A percentile compares a stretch with the other conserved stretches of the same genome.
phyloP scores from a whole-genome alignment of 1,140 invertebrate species.

The Tetragnatha versicolor region DNA sequence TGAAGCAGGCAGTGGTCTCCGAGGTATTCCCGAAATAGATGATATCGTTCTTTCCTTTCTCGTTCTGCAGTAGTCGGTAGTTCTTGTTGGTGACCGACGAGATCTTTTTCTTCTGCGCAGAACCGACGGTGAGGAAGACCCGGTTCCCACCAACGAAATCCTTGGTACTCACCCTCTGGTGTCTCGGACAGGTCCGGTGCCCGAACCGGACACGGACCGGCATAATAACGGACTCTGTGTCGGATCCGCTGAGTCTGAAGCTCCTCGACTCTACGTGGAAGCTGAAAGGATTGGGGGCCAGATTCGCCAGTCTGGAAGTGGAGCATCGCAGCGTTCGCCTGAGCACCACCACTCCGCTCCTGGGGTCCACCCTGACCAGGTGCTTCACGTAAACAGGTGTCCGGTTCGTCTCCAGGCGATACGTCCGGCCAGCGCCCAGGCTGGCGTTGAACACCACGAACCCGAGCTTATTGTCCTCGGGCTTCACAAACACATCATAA shows the following conservation, averaged over 20 bases:
- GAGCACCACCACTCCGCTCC: conserved; percentile 77
- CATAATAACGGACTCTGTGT: conserved; percentile 76
- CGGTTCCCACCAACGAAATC: background rate
- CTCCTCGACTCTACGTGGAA: conserved; percentile 82
- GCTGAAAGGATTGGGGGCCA: conserved; percentile 79
- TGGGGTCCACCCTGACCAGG: conserved; percentile 76
- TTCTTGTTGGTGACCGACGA: background rate
- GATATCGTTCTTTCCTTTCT: conserved; percentile 29
- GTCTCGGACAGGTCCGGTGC: conserved; percentile 75
- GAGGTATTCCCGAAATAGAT: conserved; percentile 25
- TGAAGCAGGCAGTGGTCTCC: conserved; percentile 68
- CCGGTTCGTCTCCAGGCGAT: conserved; percentile 77
- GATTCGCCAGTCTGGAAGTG: conserved; percentile 71
- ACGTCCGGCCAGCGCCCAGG: conserved; percentile 62
- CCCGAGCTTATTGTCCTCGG: conserved; percentile 52
- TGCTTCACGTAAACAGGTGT: conserved; percentile 82
- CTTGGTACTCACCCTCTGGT: conserved; percentile 9
- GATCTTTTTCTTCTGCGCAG: conserved; percentile 54
- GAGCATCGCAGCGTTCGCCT: conserved; percentile 77
- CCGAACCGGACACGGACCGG: conserved; percentile 79
- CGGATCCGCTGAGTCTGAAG: conserved; percentile 63
- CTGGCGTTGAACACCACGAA: conserved; percentile 59
- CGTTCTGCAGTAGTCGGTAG: background rate
- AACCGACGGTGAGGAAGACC: conserved; percentile 26
- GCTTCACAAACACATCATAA: conserved; percentile 46